Conservation (phyloP, 2,888 invertebrate species). For the Ferdinandea cuprea region DNA sequence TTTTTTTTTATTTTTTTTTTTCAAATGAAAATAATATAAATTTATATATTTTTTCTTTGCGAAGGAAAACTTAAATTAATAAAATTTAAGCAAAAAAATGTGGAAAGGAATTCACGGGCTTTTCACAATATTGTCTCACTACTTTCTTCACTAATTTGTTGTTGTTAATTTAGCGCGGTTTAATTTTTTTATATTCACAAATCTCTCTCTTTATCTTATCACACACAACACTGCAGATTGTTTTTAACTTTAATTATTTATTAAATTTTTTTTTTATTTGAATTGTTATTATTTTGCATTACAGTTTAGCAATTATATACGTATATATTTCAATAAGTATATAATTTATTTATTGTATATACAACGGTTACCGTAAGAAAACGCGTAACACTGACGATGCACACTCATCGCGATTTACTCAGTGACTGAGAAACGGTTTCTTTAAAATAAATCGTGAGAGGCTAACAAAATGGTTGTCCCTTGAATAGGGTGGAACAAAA, state of each 20-base stretch:
- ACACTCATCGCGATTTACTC: conserved; percentile 81
- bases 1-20: conserved; percentile 13
- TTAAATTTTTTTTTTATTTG: conserved; percentile 45
- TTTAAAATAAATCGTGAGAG: conserved; percentile 69
- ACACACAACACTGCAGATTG: conserved; percentile 67
- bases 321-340: conserved; percentile 67
- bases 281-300: conserved; percentile 64
- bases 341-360: conserved; percentile 73
- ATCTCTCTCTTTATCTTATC: conserved; percentile 69
- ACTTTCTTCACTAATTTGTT: conserved; percentile 62
- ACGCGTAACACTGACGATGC: conserved; percentile 79
- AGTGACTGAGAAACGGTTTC: conserved; percentile 79
- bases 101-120: conserved; percentile 54
- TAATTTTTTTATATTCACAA: conserved; percentile 62
- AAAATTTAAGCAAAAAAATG: conserved; percentile 23
- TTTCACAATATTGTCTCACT: conserved; percentile 56
- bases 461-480: conserved; percentile 58
- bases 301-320: conserved; percentile 76
- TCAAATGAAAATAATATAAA: conserved; percentile 40
- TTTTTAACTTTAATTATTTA: conserved; percentile 66
- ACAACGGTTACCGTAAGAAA: conserved; percentile 77
- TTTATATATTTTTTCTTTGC: conserved; percentile 9
- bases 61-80: conserved; percentile 28
- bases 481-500: conserved; percentile 56
- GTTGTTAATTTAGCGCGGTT: conserved; percentile 71